A percentile compares a stretch with the other conserved stretches of the same genome.
phyloP scores from a whole-genome alignment of 1,140 invertebrate species.

The Hestina assimilis region DNA sequence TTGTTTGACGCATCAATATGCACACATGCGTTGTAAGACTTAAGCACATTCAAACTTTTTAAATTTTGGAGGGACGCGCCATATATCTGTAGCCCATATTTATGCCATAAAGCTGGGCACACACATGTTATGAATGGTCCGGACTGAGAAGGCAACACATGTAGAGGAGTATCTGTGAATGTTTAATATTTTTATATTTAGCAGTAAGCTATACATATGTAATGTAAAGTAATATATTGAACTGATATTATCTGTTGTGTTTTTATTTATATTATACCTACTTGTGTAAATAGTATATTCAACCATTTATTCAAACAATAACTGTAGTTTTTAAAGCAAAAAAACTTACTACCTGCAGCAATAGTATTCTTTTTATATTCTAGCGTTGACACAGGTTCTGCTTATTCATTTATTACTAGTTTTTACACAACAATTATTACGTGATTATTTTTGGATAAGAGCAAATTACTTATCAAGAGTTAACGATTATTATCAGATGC shows the following conservation, averaged over 20 bases:
- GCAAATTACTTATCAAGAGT: too few species aligned
- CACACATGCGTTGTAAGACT: too few species aligned
- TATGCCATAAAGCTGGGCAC: slow-evolving; percentile 16
- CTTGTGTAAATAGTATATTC: background rate
- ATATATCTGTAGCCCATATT: too few species aligned
- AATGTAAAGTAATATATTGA: slow-evolving; percentile 66
- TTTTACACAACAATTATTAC: too few species aligned
- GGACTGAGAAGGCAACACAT: slow-evolving; percentile 36
- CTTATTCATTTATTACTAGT: too few species aligned
- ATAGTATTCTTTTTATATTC: too few species aligned
- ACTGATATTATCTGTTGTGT: slow-evolving; percentile 53
- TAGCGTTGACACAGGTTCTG: too few species aligned
- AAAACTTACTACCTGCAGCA: too few species aligned
- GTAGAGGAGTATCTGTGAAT: slow-evolving; percentile 44
- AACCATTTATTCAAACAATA: background rate
- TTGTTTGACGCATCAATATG: background rate
- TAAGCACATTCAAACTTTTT: too few species aligned
- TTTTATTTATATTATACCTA: slow-evolving; percentile 31
- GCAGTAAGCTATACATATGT: slow-evolving; percentile 52
- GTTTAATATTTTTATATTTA: slow-evolving; percentile 77
- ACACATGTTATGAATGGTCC: slow-evolving; percentile 27
- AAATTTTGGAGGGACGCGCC: too few species aligned
- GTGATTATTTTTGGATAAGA: too few species aligned
- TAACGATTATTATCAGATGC: too few species aligned
- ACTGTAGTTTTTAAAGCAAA: background rate